phyloP scores from a whole-genome alignment of 2,797 vertebrate species.

The Clarias pachynema region DNA sequence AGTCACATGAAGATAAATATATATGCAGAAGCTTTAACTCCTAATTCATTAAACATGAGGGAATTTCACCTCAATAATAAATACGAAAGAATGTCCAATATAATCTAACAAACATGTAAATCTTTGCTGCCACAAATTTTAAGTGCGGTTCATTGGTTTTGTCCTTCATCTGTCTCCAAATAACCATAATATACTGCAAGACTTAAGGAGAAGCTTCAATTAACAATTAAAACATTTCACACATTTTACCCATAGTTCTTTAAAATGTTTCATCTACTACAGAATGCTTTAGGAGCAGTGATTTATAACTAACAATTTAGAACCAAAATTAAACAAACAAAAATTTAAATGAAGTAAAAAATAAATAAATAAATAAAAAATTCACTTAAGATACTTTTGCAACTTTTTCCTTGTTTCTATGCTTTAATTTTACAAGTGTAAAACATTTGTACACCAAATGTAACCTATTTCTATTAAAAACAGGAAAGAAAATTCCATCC shows the following conservation, averaged over 20 bases:
- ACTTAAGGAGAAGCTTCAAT: background rate
- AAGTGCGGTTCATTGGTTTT: background rate
- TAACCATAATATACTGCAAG: background rate
- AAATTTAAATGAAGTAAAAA: background rate
- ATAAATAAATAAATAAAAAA: fast-evolving
- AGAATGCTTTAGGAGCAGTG: background rate
- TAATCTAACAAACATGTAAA: too few species aligned
- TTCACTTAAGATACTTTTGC: background rate
- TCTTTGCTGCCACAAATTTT: background rate
- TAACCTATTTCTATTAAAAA: background rate
- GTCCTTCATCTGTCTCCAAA: too few species aligned
- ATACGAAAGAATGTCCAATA: background rate
- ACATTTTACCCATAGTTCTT: background rate
- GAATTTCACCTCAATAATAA: background rate
- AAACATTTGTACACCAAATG: background rate
- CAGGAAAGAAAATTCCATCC: background rate
- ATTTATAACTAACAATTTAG: background rate
- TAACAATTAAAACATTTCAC: background rate
- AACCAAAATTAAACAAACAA: background rate
- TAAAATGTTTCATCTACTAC: background rate
- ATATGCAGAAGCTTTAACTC: background rate
- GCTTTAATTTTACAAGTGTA: background rate
- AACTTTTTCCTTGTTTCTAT: background rate
- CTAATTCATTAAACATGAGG: background rate
- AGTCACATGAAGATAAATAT: background rate